Evolutionary conservation across 2,113 vertebrate species (phyloP).

Genomic region (Pituophis catenifer): DNA sequence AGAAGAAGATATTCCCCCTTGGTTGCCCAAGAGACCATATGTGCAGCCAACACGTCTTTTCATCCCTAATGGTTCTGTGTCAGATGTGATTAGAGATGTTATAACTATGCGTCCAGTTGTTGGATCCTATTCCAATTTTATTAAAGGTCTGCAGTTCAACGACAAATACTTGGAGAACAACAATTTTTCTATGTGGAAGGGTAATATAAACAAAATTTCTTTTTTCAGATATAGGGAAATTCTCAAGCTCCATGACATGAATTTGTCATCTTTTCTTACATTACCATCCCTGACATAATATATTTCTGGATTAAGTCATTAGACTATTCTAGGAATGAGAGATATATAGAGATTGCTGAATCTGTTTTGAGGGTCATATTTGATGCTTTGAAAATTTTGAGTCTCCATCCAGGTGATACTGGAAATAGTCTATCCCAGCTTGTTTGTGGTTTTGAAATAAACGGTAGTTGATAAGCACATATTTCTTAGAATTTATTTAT

Average conservation of each 20-base stretch:
- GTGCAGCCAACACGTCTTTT: conserved; percentile 50
- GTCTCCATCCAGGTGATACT: background rate
- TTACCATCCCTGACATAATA: background rate
- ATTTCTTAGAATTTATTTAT: background rate
- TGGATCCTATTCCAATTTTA: conserved; percentile 57
- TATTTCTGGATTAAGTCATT: background rate
- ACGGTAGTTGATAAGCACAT: background rate
- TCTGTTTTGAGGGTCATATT: background rate
- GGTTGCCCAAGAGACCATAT: conserved; percentile 36
- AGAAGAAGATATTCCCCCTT: conserved; percentile 36
- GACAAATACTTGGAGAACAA: conserved; percentile 56
- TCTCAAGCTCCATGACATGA: background rate
- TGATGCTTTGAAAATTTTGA: background rate
- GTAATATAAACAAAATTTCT: conserved; percentile 20
- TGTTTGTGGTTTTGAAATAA: background rate
- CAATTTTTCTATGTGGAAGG: conserved; percentile 61
- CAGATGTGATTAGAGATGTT: conserved; percentile 46
- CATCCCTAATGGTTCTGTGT: conserved; percentile 45
- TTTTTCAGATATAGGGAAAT: background rate
- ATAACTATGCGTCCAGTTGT: conserved; percentile 53
- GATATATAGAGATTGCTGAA: background rate
- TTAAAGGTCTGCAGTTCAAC: conserved; percentile 60
- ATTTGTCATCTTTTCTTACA: background rate
- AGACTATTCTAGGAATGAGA: background rate
- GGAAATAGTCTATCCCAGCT: background rate